Evolutionary conservation across 2,113 vertebrate species (phyloP).

Genomic region (Epinephelus cyanopodus): DNA sequence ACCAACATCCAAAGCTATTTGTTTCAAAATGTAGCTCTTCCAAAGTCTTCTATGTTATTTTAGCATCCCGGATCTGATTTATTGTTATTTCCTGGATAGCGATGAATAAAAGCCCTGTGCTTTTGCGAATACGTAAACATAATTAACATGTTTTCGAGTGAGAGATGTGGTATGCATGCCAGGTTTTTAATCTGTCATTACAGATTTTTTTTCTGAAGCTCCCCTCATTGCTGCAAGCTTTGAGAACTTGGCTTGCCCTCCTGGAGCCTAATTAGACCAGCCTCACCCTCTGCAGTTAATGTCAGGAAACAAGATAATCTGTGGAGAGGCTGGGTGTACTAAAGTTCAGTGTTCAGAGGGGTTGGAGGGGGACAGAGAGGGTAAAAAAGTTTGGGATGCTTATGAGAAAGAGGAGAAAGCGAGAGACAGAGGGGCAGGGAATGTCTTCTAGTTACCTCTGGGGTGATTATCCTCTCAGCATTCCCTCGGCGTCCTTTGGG

Average conservation of each 20-base stretch:
- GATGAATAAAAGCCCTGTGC: slow-evolving; percentile 17
- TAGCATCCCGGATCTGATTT: not conserved
- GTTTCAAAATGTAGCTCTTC: not conserved
- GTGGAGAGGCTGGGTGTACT: slow-evolving; percentile 32
- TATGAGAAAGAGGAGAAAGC: slow-evolving; percentile 31
- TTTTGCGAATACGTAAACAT: slow-evolving; percentile 27
- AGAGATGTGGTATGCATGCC: not conserved
- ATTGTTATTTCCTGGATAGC: slow-evolving; percentile 1
- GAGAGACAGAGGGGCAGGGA: slow-evolving; percentile 34
- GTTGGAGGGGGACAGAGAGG: slow-evolving; percentile 7
- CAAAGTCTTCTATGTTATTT: slow-evolving; percentile 10
- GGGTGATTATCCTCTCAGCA: slow-evolving; percentile 19
- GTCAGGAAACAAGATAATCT: slow-evolving; percentile 33
- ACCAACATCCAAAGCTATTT: not conserved
- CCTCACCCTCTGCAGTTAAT: slow-evolving; percentile 22
- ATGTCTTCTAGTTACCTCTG: slow-evolving; percentile 72
- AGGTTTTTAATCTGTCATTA: slow-evolving; percentile 7
- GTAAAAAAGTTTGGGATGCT: not conserved
- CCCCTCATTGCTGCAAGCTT: not conserved
- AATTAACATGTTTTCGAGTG: not conserved
- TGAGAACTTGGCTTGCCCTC: slow-evolving; percentile 7
- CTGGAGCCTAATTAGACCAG: slow-evolving; percentile 26
- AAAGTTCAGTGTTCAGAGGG: slow-evolving; percentile 41
- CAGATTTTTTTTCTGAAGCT: not conserved
- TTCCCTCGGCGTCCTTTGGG: slow-evolving; percentile 47